These are phyloP conservation scores for Tethya wilhelma DNA, from an alignment of 37 sponge, comb jelly and placozoan genomes.

Conservation along the genomic window DNA sequence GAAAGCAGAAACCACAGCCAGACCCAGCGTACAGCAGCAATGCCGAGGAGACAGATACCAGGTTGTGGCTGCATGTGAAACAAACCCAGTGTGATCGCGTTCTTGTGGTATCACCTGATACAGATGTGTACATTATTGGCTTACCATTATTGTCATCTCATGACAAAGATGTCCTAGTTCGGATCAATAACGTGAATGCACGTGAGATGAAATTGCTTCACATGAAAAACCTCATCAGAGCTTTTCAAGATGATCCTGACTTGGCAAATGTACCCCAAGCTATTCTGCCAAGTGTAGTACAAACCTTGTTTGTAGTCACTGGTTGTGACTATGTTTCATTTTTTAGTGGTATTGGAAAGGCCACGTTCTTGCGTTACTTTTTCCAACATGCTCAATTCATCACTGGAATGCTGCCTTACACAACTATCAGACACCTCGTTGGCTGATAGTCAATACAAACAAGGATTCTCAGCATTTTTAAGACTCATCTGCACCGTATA, in stretches of 20 bases:
- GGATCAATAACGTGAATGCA: neutral
- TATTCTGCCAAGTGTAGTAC: neutral
- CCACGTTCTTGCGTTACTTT: conserved; percentile 11
- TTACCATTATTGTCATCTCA: neutral
- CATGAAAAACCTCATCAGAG: neutral
- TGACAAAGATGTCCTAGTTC: neutral
- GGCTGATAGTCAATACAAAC: too few species aligned
- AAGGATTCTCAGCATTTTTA: too few species aligned
- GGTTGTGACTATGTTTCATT: too few species aligned
- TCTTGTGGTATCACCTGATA: too few species aligned
- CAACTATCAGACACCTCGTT: too few species aligned
- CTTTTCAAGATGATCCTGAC: conserved; percentile 32
- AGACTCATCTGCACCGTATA: too few species aligned
- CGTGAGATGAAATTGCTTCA: neutral
- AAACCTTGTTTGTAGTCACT: conserved; percentile 11
- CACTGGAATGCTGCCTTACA: too few species aligned
- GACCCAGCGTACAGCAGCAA: neutral
- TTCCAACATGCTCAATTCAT: conserved; percentile 8
- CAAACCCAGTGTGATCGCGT: neutral
- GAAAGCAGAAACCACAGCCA: neutral
- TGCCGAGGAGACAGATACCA: conserved; percentile 16
- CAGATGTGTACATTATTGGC: conserved; percentile 54
- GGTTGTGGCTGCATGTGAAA: conserved; percentile 33
- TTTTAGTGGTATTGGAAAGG: conserved; percentile 34
- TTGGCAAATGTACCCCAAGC: neutral